These are phyloP conservation scores for Gandaritis pyraliata DNA, from an alignment of 2,888 invertebrate species.

Conservation along the genomic window DNA sequence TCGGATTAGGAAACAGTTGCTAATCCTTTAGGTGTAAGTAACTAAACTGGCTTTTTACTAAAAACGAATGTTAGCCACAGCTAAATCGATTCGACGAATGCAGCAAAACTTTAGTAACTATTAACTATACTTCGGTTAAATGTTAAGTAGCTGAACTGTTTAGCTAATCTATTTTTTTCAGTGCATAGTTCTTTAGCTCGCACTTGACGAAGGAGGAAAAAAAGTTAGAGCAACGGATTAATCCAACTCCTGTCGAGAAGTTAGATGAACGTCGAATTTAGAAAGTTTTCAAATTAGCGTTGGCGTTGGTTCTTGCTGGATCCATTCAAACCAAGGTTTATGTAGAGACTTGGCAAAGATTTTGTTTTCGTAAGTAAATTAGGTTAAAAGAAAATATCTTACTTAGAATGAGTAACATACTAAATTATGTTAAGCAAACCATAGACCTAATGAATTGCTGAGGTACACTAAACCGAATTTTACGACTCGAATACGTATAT, in stretches of 20 bases:
- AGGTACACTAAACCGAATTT: conserved; percentile 68
- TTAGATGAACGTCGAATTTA: conserved; percentile 61
- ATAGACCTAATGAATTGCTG: conserved; percentile 55
- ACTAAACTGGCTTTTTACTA: no score
- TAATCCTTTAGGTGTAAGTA: no score
- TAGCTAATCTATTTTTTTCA: no score
- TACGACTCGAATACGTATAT: conserved; percentile 51
- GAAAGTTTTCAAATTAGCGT: conserved; percentile 63
- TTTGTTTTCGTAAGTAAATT: background rate
- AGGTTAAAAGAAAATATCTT: background rate
- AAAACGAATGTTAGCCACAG: no score
- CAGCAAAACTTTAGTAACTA: no score
- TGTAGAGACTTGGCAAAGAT: background rate
- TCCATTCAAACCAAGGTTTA: conserved; percentile 7
- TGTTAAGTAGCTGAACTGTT: no score
- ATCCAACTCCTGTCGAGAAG: conserved; percentile 59
- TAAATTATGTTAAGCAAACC: conserved; percentile 15
- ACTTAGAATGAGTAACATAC: background rate
- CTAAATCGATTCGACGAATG: no score
- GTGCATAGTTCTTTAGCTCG: conserved; percentile 69
- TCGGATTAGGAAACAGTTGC: no score
- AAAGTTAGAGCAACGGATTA: conserved; percentile 60
- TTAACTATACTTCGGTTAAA: no score
- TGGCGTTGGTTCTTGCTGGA: conserved; percentile 2
- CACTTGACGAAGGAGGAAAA: conserved; percentile 59